Conservation (phyloP, 35 echinoderm and acorn worm species). For the Heliocidaris tuberculata region DNA sequence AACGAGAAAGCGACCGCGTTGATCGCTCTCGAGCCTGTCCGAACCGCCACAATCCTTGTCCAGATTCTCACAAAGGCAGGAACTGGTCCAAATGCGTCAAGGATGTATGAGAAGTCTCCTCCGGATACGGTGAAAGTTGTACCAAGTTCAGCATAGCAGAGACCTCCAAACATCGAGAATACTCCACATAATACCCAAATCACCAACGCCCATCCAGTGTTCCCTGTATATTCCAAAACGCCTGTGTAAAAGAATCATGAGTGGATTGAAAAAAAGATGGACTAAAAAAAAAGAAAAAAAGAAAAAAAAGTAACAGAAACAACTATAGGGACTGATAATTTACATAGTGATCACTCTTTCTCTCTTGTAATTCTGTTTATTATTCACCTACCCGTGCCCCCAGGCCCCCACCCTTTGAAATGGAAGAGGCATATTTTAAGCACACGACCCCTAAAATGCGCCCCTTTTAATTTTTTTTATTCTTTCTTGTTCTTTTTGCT, state of each 20-base stretch:
- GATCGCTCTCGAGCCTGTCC: constrained; percentile 71
- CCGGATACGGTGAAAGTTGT: constrained; percentile 76
- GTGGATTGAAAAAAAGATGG: no score
- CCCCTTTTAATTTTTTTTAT: no score
- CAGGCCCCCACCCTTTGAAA: no score
- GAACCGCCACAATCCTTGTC: constrained; percentile 64
- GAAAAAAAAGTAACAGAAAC: no score
- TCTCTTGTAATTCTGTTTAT: no score
- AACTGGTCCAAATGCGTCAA: constrained; percentile 75
- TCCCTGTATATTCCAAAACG: constrained; percentile 69
- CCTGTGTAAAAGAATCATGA: background rate
- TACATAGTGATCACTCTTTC: no score
- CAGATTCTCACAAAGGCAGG: constrained; percentile 84
- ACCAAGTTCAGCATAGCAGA: constrained; percentile 89
- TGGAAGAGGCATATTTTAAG: no score
- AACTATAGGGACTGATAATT: no score
- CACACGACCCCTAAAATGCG: no score
- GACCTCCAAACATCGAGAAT: constrained; percentile 71
- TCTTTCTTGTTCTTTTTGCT: no score
- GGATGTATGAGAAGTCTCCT: constrained; percentile 81
- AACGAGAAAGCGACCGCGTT: constrained; percentile 68
- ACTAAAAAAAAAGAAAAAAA: no score
- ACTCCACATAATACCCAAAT: constrained; percentile 86
- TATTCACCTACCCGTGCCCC: no score
- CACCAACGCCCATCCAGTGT: constrained; percentile 73